Conservation (phyloP, 1,140 invertebrate genomes). For the Chlorops oryzae region DNA sequence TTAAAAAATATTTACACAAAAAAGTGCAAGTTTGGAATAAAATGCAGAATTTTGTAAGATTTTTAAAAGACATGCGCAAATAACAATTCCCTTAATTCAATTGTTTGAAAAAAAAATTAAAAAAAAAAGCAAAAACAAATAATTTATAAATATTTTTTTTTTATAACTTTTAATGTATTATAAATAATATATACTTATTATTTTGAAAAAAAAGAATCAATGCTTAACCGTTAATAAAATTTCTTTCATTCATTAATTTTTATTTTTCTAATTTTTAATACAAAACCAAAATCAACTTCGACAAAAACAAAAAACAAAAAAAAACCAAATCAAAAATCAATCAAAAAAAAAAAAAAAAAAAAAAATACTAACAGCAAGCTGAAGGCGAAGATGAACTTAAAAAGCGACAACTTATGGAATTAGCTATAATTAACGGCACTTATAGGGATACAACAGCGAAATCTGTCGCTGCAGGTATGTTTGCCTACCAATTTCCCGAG, state of each 20-base stretch:
- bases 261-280: conserved; percentile 33
- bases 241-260: neutral
- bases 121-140: too few relatives aligned
- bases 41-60: too few relatives aligned
- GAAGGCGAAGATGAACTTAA: conserved; percentile 99
- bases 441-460: conserved; percentile 93
- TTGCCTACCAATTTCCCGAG: neutral
- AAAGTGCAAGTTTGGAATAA: too few relatives aligned
- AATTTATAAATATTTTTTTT: too few relatives aligned
- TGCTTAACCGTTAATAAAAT: too few relatives aligned
- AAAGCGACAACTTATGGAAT: conserved; percentile 98
- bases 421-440: conserved; percentile 99
- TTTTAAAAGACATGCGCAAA: too few relatives aligned
- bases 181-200: too few relatives aligned
- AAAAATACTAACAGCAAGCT: conserved; percentile 67
- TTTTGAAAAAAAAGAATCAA: too few relatives aligned
- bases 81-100: too few relatives aligned
- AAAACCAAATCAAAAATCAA: conserved; percentile 12
- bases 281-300: conserved; percentile 15
- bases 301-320: conserved; percentile 14
- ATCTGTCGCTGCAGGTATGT: conserved; percentile 60
- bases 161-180: too few relatives aligned
- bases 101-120: too few relatives aligned
- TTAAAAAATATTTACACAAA: too few relatives aligned
- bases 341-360: conserved; percentile 1